Evolutionary conservation across 2,888 invertebrate species (phyloP), one percentile per base, ranked within the genome.

Genomic region (Phaonia tiefii): DNA sequence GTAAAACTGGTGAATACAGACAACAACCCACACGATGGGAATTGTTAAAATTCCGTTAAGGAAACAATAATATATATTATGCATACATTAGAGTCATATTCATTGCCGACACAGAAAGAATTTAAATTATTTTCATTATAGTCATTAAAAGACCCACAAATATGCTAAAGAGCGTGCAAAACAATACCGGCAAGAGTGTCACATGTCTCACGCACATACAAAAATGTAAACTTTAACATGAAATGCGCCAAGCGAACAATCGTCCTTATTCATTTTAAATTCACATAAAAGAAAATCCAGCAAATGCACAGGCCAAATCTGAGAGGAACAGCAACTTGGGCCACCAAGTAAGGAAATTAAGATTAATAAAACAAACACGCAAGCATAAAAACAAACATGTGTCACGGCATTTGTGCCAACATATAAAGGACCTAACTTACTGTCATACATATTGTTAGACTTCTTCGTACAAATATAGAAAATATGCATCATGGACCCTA

Each of bases 101-200:
- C 60, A 60, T 69, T 69, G 60, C 42, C 49, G 67, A 49, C 67
- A 69, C 56, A 58, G 31, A 75, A 58, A 60, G 67, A 17, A 75
- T 75, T 75, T 60, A 75, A 75, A 75, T 67, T 67, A 60, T 75
- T 75, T 67, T 60, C 58, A 75, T 67, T 75, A 75, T 37, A 58
- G 25, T 75, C 58, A 60, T 69, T 69, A 42, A 69, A 25, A 13
- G 20, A 39, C 54, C 17, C 1, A 39, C 5, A 1, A 42, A n/a
- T 5, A n/a, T n/a, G n/a, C n/a, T n/a, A n/a, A 22, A n/a, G 22
- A 4, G 42, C 54, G 11, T 0, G 7, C 13, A 26, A 4, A 51
- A 20, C 17, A 2, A 58, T 39, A 25, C 31, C 3, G 3, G 8
- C 8, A n/a, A n/a, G n/a, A n/a, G 4, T 31, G 31, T 31, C 8